phyloP scores from a whole-genome alignment of 1,140 invertebrate species.

The Macrotrachela quadricornifera region DNA sequence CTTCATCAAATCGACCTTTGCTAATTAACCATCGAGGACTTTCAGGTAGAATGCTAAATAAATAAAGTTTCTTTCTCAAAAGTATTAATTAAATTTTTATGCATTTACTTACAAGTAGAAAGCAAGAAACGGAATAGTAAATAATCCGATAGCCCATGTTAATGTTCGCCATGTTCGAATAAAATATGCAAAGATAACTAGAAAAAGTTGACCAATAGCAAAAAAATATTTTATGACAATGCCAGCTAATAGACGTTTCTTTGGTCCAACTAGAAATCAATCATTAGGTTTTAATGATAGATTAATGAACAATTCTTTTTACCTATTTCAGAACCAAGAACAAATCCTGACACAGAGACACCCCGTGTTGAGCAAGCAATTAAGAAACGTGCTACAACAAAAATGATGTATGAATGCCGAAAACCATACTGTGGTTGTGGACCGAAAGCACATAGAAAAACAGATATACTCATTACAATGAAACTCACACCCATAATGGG shows the following conservation, averaged over 20 bases:
- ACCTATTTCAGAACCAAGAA: not conserved
- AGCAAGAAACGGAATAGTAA: not conserved
- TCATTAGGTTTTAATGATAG: too few species aligned
- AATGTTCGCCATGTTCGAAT: not conserved
- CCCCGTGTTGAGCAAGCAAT: conserved; percentile 1
- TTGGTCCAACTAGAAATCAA: not conserved
- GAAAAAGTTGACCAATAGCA: conserved; percentile 6
- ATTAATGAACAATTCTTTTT: too few species aligned
- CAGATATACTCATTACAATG: not conserved
- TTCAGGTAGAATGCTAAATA: conserved; percentile 16
- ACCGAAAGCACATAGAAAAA: not conserved
- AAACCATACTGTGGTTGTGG: not conserved
- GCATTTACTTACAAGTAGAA: conserved; percentile 4
- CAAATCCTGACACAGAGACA: conserved; percentile 4
- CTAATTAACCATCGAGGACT: conserved; percentile 19
- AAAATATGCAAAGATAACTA: not conserved
- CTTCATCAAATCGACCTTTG: conserved; percentile 14
- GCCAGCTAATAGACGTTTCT: not conserved
- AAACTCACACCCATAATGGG: conserved; percentile 5
- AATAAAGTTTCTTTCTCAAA: not conserved
- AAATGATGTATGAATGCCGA: not conserved
- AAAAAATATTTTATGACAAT: conserved; percentile 8
- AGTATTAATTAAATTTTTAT: not conserved
- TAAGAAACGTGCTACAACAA: not conserved
- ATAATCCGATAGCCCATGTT: not conserved